A percentile compares a stretch with the other conserved stretches of the same genome.
Evolutionary conservation across 2,113 vertebrate genomes (phyloP).

Genomic region (Protomyctophum bolini): DNA sequence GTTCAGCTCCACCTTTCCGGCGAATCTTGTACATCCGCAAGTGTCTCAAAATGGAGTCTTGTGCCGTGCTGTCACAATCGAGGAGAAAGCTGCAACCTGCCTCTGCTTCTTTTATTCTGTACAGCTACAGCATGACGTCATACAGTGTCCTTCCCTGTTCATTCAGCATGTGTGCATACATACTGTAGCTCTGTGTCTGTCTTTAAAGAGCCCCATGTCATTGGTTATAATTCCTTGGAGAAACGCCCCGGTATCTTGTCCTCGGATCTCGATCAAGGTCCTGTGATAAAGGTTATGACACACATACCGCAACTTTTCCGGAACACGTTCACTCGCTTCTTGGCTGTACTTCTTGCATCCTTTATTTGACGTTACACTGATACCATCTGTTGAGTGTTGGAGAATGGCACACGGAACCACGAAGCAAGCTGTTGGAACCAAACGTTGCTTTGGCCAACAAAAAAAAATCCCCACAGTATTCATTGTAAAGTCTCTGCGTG

Average conservation of each 20-base stretch:
- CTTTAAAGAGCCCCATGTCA: slow-evolving; percentile 77
- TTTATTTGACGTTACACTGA: not conserved
- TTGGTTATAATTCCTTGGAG: slow-evolving; percentile 91
- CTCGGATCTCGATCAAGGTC: slow-evolving; percentile 80
- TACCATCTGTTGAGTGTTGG: slow-evolving; percentile 8
- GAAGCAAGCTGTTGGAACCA: not conserved
- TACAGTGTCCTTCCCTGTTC: slow-evolving; percentile 88
- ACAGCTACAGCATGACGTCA: slow-evolving; percentile 88
- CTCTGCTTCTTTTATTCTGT: slow-evolving; percentile 82
- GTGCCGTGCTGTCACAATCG: slow-evolving; percentile 83
- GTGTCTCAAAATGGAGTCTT: slow-evolving; percentile 81
- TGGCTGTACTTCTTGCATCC: slow-evolving; percentile 36
- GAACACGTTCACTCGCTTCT: not conserved
- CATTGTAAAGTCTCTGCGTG: too few relatives aligned
- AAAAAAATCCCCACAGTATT: slow-evolving; percentile 29
- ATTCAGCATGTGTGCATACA: slow-evolving; percentile 88
- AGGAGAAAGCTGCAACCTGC: slow-evolving; percentile 78
- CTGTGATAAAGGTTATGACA: slow-evolving; percentile 82
- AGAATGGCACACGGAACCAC: slow-evolving; percentile 3
- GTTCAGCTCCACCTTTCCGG: slow-evolving; percentile 82
- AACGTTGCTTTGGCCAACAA: slow-evolving; percentile 31
- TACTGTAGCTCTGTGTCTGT: slow-evolving; percentile 49
- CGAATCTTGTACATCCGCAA: slow-evolving; percentile 88
- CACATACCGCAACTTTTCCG: slow-evolving; percentile 17
- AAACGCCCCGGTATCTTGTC: slow-evolving; percentile 79